These are phyloP conservation scores for Spodoptera frugiperda DNA, from an alignment of 1,140 invertebrate species.

Conservation along the genomic window DNA sequence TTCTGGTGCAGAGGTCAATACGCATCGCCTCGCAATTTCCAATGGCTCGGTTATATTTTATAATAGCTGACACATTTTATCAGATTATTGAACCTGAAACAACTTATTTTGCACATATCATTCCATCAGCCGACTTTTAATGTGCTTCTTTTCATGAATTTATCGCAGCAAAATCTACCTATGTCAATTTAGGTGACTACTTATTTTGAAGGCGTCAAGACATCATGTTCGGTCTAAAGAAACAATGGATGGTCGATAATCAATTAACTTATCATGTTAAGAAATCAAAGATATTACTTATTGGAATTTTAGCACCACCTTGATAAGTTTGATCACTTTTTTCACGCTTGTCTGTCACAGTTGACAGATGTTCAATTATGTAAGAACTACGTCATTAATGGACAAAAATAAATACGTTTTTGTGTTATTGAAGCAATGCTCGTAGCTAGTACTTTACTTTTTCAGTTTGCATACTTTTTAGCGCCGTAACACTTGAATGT, in stretches of 20 bases:
- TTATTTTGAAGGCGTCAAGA: neutral
- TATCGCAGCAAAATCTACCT: conserved; percentile 4
- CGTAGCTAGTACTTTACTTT: conserved; percentile 14
- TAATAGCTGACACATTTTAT: conserved; percentile 50
- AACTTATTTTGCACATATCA: neutral
- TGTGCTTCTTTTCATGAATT: neutral
- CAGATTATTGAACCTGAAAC: conserved; percentile 34
- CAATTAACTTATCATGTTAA: conserved; percentile 59
- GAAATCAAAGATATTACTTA: conserved; percentile 72
- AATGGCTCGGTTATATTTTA: conserved; percentile 68
- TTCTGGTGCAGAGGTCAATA: conserved; percentile 71
- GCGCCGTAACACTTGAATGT: conserved; percentile 39
- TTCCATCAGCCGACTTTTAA: neutral
- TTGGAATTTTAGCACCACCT: conserved; percentile 65
- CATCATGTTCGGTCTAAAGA: neutral
- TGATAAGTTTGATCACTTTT: conserved; percentile 62
- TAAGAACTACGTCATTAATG: conserved; percentile 49
- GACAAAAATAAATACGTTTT: conserved; percentile 42
- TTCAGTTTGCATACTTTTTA: conserved; percentile 40
- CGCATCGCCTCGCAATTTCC: conserved; percentile 62
- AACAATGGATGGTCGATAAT: conserved; percentile 32
- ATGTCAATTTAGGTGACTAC: neutral
- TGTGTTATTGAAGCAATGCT: conserved; percentile 25
- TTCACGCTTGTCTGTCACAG: conserved; percentile 60
- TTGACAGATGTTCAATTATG: conserved; percentile 51